Evolutionary conservation across 2,888 invertebrate species (phyloP).

Genomic region (Luperina nickerlii): DNA sequence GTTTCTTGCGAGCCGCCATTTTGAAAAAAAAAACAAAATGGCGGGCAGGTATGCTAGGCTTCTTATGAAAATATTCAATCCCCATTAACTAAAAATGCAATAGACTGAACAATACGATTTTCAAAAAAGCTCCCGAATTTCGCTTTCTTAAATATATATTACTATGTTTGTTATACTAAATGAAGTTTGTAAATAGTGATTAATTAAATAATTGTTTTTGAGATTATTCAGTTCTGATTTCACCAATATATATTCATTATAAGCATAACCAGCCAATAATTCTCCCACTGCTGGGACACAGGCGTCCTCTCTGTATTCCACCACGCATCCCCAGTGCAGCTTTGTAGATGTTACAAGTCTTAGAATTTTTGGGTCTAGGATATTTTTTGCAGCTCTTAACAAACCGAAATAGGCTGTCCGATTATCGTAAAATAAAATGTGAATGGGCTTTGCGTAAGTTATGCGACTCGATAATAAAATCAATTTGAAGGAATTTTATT

Average conservation of each 20-base stretch:
- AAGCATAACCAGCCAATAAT: background rate
- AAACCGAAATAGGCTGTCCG: background rate
- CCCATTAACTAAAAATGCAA: slow-evolving; percentile 24
- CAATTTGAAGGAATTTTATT: background rate
- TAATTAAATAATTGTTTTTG: slow-evolving; percentile 30
- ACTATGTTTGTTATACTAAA: slow-evolving; percentile 24
- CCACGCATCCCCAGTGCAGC: background rate
- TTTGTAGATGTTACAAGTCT: background rate
- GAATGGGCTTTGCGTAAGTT: background rate
- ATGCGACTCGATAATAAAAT: background rate
- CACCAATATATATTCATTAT: slow-evolving; percentile 17
- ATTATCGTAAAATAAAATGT: background rate
- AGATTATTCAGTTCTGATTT: slow-evolving; percentile 44
- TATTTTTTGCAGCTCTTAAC: too few species aligned
- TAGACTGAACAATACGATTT: slow-evolving; percentile 1
- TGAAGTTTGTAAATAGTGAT: slow-evolving; percentile 36
- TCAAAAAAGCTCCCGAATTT: slow-evolving; percentile 31
- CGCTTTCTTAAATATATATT: slow-evolving; percentile 33
- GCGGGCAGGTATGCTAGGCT: too few species aligned
- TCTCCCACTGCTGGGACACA: background rate
- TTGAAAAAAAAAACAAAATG: too few species aligned
- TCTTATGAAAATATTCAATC: too few species aligned
- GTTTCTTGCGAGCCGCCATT: too few species aligned
- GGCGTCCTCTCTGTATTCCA: background rate
- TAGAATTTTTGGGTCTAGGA: too few species aligned